Base-by-base conservation (phyloP, 2,888 invertebrate species). In the Phaedon cochleariae region DNA sequence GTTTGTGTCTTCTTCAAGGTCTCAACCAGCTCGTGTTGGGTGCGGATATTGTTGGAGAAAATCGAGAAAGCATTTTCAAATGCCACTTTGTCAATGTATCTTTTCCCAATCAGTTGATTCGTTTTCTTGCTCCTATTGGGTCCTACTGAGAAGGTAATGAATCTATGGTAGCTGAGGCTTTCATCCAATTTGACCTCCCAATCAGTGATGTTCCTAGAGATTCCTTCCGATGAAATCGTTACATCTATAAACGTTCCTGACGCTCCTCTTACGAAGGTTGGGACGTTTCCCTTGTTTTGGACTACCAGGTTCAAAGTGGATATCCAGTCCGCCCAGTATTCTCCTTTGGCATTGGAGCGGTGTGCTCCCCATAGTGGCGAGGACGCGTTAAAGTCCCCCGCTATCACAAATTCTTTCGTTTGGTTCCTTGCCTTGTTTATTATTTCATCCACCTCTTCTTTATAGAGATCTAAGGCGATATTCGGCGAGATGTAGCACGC, bases 401-500 rank as follows among this genome's bases (percentile, higher is more conserved):
- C 7, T 34, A 34, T 20, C 2, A 54, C 2, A 18, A 20, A 12
- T 54, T 37, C 54, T 12, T 18, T 9, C 15, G 12, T 54, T 7
- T 15, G 31, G 1, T 29, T 17, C 6, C 18, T 37, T 3, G 22
- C 21, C 10, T n/a, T 5, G 10, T 18, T 20, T 53, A 53, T 61
- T 1, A 61, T 53, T 21, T 15, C 20, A 9, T 61, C 61, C 10
- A 41, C 41, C 18, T 26, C 26, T 12, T 20, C 3, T 18, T 22
- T 54, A 18, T 54, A 54, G 22, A 5, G 1, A 2, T 52, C 45
- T 9, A 45, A 1, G 12, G 10, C 29, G 9, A 59, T 63, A 46
- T 59, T 67, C 49, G 63, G 59, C 18, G 66, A 66, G 15, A 63
- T 53, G 37, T 62, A 66, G 29, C 26, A 51, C n/a, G 58, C 41